phyloP scores from a whole-genome alignment of 2,888 invertebrate genomes.

The Xanthia togata region DNA sequence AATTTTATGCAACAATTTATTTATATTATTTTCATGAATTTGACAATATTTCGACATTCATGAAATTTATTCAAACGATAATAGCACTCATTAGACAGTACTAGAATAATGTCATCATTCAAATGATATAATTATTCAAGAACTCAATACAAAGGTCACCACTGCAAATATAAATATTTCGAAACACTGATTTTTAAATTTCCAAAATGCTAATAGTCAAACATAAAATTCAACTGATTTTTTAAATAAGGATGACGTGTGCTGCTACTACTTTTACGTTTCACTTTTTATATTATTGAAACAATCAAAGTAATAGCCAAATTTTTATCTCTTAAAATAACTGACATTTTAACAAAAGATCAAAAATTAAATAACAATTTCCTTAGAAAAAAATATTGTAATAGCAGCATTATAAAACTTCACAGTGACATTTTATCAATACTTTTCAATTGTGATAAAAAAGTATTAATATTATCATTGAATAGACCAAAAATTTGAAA shows the following conservation, averaged over 20 bases:
- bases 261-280: not conserved
- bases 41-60: slow-evolving; percentile 1
- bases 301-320: not conserved
- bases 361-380: too few species aligned
- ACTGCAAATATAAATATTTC: slow-evolving; percentile 17
- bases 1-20: not conserved
- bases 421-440: not conserved
- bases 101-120: slow-evolving; percentile 40
- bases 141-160: slow-evolving; percentile 30
- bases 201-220: slow-evolving; percentile 8
- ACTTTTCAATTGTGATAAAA: not conserved
- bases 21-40: not conserved
- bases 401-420: not conserved
- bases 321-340: too few species aligned
- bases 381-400: too few species aligned
- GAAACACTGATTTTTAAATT: slow-evolving; percentile 22
- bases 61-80: slow-evolving; percentile 31
- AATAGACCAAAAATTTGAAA: not conserved
- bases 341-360: too few species aligned
- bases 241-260: not conserved
- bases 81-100: slow-evolving; percentile 23
- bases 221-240: not conserved
- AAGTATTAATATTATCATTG: not conserved
- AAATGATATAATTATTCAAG: slow-evolving; percentile 43
- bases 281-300: not conserved